Evolutionary conservation across 2,888 invertebrate species (phyloP), one percentile per base, ranked within the genome.

Genomic region (Sarcophaga caerulescens): DNA sequence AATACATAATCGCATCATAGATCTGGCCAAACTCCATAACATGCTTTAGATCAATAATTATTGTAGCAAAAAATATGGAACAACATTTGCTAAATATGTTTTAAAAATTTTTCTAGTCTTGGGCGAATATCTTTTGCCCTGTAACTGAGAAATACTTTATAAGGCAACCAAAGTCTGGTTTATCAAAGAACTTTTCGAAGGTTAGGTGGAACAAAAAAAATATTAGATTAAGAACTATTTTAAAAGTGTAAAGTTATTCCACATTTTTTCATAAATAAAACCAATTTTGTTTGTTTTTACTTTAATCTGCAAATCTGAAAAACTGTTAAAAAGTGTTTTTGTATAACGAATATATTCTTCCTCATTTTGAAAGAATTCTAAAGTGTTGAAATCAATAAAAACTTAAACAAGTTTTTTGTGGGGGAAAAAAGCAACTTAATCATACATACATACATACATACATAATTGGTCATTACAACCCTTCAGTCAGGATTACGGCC

Each of bases 381-480:
- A 78, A 62, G 82, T 77, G 77, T 68, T 73, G 62, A 83, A 69
- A 65, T 35, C 21, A 66, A 59, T 23, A 65, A 66, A 45, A 57
- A 52, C 1, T 10, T 52, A 63, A 60, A 10, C 11, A 45, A 73
- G 6, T 23, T 23, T 1, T 59, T 47, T 44, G 25, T 11, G 25
- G 19, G 59, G 23, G 66, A 25, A 73, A 60, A 80, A 59, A 80
- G 35, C 59, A 59, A 19, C 0, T 4, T 14, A 57, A 59, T 71
- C 12, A 21, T 25, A 21, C n/a, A n/a, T n/a, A n/a, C n/a, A n/a
- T n/a, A n/a, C n/a, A n/a, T n/a, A n/a, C n/a, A n/a, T n/a, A n/a
- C n/a, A n/a, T n/a, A n/a, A n/a, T n/a, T n/a, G n/a, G n/a, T n/a
- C n/a, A n/a, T n/a, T n/a, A n/a, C n/a, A n/a, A n/a, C n/a, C n/a